Evolutionary conservation across 35 echinoderm and acorn worm species (phyloP).

Genomic region (Eucidaris tribuloides): DNA sequence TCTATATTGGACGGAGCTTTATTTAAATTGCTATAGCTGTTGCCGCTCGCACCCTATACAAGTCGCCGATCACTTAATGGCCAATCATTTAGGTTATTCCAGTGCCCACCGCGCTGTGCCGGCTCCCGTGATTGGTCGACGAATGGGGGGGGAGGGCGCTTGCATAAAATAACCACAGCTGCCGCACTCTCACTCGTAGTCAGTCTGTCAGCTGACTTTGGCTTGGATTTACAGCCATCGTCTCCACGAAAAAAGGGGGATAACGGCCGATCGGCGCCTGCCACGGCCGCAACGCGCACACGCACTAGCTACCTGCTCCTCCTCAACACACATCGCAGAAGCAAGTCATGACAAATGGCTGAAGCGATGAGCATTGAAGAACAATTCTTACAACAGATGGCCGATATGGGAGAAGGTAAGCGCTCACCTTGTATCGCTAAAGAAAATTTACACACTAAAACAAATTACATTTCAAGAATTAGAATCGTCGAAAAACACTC

Average conservation of each 20-base stretch:
- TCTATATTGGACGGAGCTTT: constrained; percentile 24
- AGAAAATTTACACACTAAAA: neutral
- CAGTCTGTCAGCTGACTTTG: constrained; percentile 6
- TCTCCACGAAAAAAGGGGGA: neutral
- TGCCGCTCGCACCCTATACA: constrained; percentile 7
- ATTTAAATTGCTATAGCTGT: constrained; percentile 27
- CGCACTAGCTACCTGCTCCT: neutral
- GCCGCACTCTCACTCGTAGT: neutral
- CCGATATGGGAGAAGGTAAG: constrained; percentile 2
- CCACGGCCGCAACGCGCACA: neutral
- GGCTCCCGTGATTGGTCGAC: neutral
- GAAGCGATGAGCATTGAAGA: constrained; percentile 27
- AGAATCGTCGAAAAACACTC: neutral
- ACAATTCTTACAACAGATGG: neutral
- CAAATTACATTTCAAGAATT: neutral
- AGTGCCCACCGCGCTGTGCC: neutral
- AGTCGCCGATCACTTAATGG: constrained; percentile 21
- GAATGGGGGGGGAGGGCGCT: no score
- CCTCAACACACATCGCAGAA: neutral
- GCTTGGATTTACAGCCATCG: constrained; percentile 26
- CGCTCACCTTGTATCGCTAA: neutral
- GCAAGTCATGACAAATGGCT: constrained; percentile 5
- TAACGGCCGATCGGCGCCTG: neutral
- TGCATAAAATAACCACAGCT: no score
- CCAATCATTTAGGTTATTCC: constrained; percentile 7